Percentiles rank a stretch among this genome's conserved stretches.
Conservation (phyloP, 1,140 invertebrate species). For the Pseudomyrmex sp. region DNA sequence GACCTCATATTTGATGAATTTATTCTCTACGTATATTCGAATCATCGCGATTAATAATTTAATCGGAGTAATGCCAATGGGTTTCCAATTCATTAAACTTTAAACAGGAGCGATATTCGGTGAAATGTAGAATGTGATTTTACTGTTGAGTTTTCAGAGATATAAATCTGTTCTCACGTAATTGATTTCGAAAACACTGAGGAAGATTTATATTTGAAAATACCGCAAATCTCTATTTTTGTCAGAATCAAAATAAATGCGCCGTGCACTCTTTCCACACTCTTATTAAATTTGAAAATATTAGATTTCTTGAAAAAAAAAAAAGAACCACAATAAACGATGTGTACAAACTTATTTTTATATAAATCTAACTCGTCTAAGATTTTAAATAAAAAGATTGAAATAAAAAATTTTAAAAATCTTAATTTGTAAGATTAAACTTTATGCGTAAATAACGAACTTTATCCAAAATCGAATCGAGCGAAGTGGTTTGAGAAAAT, state of each 20-base stretch:
- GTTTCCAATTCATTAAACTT: neutral
- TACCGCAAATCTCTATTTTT: constrained; percentile 20
- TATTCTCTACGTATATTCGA: constrained; percentile 14
- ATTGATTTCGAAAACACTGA: constrained; percentile 1
- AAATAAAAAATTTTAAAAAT: neutral
- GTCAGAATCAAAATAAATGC: constrained; percentile 22
- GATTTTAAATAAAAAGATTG: neutral
- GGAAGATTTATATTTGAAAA: neutral
- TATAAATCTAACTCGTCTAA: no score
- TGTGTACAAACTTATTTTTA: neutral
- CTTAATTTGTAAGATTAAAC: neutral
- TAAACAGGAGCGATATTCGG: constrained; percentile 5
- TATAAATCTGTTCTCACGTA: constrained; percentile 31
- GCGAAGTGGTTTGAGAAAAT: neutral
- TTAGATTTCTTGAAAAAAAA: neutral
- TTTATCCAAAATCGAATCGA: neutral
- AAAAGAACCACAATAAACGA: neutral
- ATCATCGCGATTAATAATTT: constrained; percentile 49
- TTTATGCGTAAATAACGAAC: neutral
- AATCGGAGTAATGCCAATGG: constrained; percentile 14
- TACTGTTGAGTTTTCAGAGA: neutral
- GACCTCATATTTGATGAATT: constrained; percentile 40
- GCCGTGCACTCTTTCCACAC: neutral
- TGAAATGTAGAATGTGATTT: constrained; percentile 50
- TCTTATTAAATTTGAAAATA: neutral